Base-by-base conservation (phyloP, 2,888 invertebrate genomes). In the Pandemis cinnamomeana region DNA sequence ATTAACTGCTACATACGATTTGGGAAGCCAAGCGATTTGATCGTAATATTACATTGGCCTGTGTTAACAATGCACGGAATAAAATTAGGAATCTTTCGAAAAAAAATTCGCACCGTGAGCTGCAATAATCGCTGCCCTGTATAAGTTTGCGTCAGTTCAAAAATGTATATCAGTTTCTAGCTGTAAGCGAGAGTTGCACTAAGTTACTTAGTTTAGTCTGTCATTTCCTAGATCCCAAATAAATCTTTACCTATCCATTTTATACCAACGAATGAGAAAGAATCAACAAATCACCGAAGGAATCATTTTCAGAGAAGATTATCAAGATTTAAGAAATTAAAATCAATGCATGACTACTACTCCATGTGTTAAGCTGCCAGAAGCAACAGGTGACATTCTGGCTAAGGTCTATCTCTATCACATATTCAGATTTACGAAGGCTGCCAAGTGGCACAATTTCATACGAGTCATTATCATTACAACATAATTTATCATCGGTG, bases 371-470 rank as follows among this genome's bases (percentile, higher is more conserved):
- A n/a, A n/a, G 61, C 8, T 61, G 61, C 61, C 61, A 61, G 61
- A 42, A 61, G 1, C 8, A 27, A 41, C 61, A 61, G 61, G 61
- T 61, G 61, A 8, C 11, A 5, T 58, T 41, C 61, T 61, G 41
- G 41, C 61, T n/a, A 61, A 7, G 58, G 11, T 58, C 27, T 58
- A 58, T 61, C 58, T 58, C 27, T 58, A 58, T 61, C 42, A 42
- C 61, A 42, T 41, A 13, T 61, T 13, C 41, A 41, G 41, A 61
- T 61, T 41, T 61, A 41, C 13, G 7, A 41, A 42, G 6, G 61
- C 61, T 61, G 61, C 61, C 61, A 61, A 61, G n/a, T 61, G 61
- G 41, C n/a, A 13, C 42, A 42, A 61, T 61, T 61, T 42, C 27
- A 58, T 27, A 58, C 58, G 27, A 27, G 20, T 55, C 58, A 27